Evolutionary conservation across 2,113 vertebrate genomes (phyloP).

Genomic region (Leptocoma aspasia): DNA sequence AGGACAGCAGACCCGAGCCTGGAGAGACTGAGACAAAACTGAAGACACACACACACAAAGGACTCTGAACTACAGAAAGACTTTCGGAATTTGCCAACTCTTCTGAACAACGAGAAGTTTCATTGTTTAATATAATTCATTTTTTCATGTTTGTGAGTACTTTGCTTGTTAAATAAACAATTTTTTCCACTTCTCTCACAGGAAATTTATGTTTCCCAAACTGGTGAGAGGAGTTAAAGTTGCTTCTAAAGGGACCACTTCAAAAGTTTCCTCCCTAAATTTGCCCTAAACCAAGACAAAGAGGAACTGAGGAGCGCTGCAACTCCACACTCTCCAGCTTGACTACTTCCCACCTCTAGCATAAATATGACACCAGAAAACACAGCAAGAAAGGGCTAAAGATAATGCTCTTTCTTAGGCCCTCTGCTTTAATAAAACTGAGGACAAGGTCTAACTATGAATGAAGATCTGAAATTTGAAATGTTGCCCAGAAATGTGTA

Average conservation of each 20-base stretch:
- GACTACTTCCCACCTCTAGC: not conserved
- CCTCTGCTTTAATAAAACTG: not conserved
- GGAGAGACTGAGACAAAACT: not conserved
- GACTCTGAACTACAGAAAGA: not conserved
- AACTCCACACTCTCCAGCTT: rapidly evolving
- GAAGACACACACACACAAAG: not conserved
- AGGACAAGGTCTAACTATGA: not conserved
- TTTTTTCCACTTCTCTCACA: not conserved
- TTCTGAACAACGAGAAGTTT: not conserved
- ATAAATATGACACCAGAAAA: not conserved
- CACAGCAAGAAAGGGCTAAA: not conserved
- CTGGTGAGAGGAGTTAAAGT: not conserved
- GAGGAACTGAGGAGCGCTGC: not conserved
- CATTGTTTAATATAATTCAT: not conserved
- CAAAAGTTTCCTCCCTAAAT: not conserved
- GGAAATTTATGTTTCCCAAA: not conserved
- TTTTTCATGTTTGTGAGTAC: not conserved
- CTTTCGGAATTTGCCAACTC: not conserved
- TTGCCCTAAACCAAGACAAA: not conserved
- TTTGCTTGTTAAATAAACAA: not conserved
- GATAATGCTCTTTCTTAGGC: not conserved
- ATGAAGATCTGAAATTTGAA: not conserved
- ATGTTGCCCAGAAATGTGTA: not conserved
- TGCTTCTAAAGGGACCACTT: not conserved
- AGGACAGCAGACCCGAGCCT: rapidly evolving